Conservation (phyloP, 64 coral and sea anemone genomes). For the Montipora efflorescens region DNA sequence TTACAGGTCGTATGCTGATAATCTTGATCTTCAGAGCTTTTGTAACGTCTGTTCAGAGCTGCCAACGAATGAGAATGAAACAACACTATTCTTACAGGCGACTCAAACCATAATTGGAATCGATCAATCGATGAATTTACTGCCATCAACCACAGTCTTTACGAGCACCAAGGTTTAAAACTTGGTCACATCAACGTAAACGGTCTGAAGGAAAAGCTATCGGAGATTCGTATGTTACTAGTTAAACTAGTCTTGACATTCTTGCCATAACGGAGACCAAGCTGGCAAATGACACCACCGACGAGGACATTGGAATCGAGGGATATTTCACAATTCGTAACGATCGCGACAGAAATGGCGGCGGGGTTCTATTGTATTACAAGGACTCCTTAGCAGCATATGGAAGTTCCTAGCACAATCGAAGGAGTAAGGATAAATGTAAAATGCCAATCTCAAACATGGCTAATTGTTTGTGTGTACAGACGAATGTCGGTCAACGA, state of each 20-base stretch:
- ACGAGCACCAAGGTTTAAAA: neutral
- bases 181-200: neutral
- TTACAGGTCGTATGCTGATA: neutral
- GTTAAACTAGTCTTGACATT: constrained; percentile 5
- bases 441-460: neutral
- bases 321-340: too few relatives aligned
- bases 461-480: neutral
- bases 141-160: neutral
- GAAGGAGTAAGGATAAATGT: constrained; percentile 7
- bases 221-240: neutral
- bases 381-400: neutral
- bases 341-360: neutral
- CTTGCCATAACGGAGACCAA: neutral
- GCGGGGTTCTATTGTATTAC: neutral
- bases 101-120: neutral
- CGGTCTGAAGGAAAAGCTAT: neutral
- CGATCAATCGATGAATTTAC: neutral
- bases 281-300: neutral
- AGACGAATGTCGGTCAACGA: too few relatives aligned
- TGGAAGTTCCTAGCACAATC: neutral
- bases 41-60: neutral
- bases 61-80: neutral
- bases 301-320: too few relatives aligned
- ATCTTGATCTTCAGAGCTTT: neutral
- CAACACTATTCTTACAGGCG: neutral